Evolutionary conservation across 2,888 invertebrate species (phyloP), one percentile per base, ranked within the genome.

Genomic region (Gastrophysa polygoni): DNA sequence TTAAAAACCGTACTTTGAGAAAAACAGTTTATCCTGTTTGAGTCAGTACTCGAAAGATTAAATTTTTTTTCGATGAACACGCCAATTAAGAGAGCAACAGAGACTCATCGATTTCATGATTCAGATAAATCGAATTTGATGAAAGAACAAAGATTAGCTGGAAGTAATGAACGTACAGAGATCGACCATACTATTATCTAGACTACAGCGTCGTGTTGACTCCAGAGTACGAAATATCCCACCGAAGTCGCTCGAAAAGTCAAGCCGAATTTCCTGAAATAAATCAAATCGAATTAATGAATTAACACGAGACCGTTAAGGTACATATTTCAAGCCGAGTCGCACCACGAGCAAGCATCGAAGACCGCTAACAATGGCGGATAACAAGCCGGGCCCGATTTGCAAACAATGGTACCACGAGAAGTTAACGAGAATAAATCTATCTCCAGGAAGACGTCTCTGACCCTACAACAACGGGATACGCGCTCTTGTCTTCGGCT

Each of bases 351-450:
- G 38, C 60, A 67, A 68, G 70, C 67, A 71, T 68, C 72, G 71
- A 74, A 56, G 73, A 69, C 75, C 72, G 74, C 76, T 75, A 75
- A 80, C 79, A 79, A 78, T 79, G 74, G 75, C 72, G 74, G 73
- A 72, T 78, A 78, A 79, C 78, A 77, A 79, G 78, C 75, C 67
- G 67, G 38, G 69, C 69, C 71, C 74, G 75, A 80, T 80, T 80
- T 80, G 79, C 80, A 80, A 77, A 80, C 80, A 80, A 80, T 80
- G 78, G 78, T 73, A 73, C 74, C 73, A 72, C 72, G 59, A 70
- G 72, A 71, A 73, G 72, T 73, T 73, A 69, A 71, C 72, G 64
- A 68, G 71, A 70, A 76, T 77, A 77, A 77, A 77, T 75, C 75
- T 75, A 73, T 72, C 75, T 75, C 60, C 71, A 68, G 71, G 70